Conservation (phyloP, 1,140 invertebrate genomes). For the Solenopsis invicta region DNA sequence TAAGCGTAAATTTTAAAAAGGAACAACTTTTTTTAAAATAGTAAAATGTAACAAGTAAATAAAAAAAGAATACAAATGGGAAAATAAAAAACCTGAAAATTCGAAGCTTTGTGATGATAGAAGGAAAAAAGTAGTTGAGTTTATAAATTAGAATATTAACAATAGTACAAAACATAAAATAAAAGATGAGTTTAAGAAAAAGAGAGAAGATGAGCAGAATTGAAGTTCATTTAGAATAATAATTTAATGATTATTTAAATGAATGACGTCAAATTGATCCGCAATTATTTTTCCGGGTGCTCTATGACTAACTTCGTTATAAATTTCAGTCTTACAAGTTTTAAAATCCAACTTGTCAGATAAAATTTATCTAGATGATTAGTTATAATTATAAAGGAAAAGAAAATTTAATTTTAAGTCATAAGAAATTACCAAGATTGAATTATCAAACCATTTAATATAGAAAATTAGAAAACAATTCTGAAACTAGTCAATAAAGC, state of each 20-base stretch:
- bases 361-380: neutral
- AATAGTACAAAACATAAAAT: neutral
- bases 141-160: neutral
- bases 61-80: neutral
- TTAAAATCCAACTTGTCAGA: constrained; percentile 26
- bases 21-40: too few species aligned
- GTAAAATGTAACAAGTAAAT: neutral
- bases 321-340: constrained; percentile 28
- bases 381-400: neutral
- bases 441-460: neutral
- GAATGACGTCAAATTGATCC: constrained; percentile 11
- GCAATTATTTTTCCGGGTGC: neutral
- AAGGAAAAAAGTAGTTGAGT: neutral
- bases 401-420: neutral
- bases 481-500: neutral
- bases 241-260: constrained; percentile 13
- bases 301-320: neutral
- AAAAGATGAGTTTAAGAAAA: constrained; percentile 38
- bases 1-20: neutral
- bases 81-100: neutral
- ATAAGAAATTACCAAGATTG: neutral
- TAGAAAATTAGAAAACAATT: neutral
- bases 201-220: constrained; percentile 42
- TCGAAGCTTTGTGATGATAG: neutral
- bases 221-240: neutral